These are phyloP conservation scores for Tortrix viridana DNA, from an alignment of 2,888 invertebrate genomes.

Conservation along the genomic window DNA sequence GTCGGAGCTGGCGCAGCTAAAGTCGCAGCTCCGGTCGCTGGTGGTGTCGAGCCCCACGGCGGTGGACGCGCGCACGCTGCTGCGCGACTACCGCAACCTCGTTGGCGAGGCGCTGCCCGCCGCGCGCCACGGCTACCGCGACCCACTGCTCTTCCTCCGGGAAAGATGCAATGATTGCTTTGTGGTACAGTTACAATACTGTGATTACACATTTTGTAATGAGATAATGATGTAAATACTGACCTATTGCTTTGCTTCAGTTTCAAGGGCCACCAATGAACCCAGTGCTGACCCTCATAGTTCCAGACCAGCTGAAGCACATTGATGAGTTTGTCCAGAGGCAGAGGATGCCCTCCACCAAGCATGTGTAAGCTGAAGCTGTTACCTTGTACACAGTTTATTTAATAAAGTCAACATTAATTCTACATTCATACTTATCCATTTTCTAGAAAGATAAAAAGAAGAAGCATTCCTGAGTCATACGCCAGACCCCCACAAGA, in stretches of 20 bases:
- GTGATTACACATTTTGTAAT: too few species aligned
- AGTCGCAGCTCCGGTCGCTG: constrained; percentile 64
- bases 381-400: neutral
- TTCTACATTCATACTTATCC: constrained; percentile 3
- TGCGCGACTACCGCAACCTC: constrained; percentile 67
- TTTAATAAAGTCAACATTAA: neutral
- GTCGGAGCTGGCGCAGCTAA: constrained; percentile 60
- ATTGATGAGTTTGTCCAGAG: constrained; percentile 73
- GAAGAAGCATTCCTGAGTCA: constrained; percentile 61
- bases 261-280: constrained; percentile 59
- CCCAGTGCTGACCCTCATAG: constrained; percentile 68
- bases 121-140: constrained; percentile 61
- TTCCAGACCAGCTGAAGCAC: constrained; percentile 67
- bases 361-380: constrained; percentile 38
- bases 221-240: too few species aligned
- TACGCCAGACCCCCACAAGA: constrained; percentile 20
- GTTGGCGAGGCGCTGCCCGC: constrained; percentile 61
- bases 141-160: constrained; percentile 60
- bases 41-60: constrained; percentile 72
- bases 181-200: constrained; percentile 50
- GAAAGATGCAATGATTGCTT: constrained; percentile 70
- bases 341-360: constrained; percentile 58
- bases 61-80: constrained; percentile 61
- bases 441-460: constrained; percentile 66
- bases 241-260: constrained; percentile 46